Evolutionary conservation across 2,113 vertebrate genomes (phyloP), one percentile per base, ranked within the genome.

Genomic region (Cairina moschata): DNA sequence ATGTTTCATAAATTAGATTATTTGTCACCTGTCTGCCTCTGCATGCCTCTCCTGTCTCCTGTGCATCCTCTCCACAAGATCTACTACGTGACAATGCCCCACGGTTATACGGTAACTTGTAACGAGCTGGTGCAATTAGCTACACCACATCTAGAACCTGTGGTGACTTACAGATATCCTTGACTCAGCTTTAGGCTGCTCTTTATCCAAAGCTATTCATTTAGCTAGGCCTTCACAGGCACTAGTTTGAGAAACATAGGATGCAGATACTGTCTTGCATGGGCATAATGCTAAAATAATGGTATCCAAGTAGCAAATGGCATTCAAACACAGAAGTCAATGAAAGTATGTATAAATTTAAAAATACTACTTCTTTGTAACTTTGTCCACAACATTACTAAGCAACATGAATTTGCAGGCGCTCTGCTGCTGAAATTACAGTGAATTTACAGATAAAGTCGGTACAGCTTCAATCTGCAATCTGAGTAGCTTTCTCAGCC

Each of bases 401-500:
- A 91, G 91, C 83, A 95, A 92, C 86, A 55, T 0, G 2, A 79
- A 89, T 76, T 55, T 56, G 20, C 82, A 93, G 67, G 25, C 66
- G 85, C 29, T 82, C 28, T 58, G 42, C 29, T 85, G 48, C 75
- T 93, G 62, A 85, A 93, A 80, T 90, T 90, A 68, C 48, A 94
- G 71, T 44, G 38, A 88, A 88, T 48, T 86, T 46, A 59, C 44
- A 26, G 69, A 84, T 75, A 75, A 92, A 95, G 91, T n/a, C 82
- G 66, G 68, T 81, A 84, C 60, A 34, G 91, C 77, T 81, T 93
- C 86, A 86, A 38, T 52, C 69, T 88, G 86, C 88, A 86, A 60
- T 81, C 80, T 65, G 50, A 92, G 76, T 77, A 26, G 93, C 91
- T 58, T 95, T 93, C 83, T 86, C 68, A 88, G 71, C 46, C 52